A percentile compares a stretch with the other conserved stretches of the same genome.
These are phyloP conservation scores for Eristalis intricaria DNA, from an alignment of 2,888 invertebrate species.

Conservation along the genomic window DNA sequence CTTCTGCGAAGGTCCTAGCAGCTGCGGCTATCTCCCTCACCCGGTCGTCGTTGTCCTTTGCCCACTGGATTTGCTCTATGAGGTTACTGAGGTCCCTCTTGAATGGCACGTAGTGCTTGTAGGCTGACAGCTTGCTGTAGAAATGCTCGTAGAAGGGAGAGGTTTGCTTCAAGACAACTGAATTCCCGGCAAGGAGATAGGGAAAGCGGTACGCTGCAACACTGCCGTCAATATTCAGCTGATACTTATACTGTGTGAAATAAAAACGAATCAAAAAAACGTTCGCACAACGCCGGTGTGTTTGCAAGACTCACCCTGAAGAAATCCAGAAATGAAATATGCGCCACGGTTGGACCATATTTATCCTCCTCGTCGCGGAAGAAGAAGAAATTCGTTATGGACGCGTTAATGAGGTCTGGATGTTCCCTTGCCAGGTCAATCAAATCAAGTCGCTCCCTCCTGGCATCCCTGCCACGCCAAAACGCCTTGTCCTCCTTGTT, in stretches of 20 bases:
- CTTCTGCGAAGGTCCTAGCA: conserved; percentile 87
- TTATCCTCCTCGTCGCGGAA: conserved; percentile 91
- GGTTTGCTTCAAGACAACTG: conserved; percentile 94
- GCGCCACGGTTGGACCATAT: conserved; percentile 93
- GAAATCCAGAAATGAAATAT: conserved; percentile 95
- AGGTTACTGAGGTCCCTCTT: conserved; percentile 91
- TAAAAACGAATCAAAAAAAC: not conserved
- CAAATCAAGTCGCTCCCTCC: conserved; percentile 91
- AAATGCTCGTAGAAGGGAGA: conserved; percentile 98
- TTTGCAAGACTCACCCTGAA: conserved; percentile 88
- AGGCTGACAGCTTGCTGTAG: conserved; percentile 88
- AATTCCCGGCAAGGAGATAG: conserved; percentile 93
- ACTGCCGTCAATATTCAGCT: conserved; percentile 96
- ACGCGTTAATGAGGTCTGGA: conserved; percentile 93
- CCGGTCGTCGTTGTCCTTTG: conserved; percentile 86
- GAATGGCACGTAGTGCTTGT: conserved; percentile 92
- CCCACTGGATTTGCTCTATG: conserved; percentile 90
- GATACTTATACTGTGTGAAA: conserved; percentile 92
- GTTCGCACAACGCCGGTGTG: not conserved
- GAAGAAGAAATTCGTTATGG: conserved; percentile 98
- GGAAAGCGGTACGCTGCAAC: conserved; percentile 98
- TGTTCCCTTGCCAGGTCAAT: conserved; percentile 88
- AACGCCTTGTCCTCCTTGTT: conserved; percentile 89
- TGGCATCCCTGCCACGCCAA: conserved; percentile 96
- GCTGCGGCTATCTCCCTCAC: conserved; percentile 86